Evolutionary conservation across 2,113 vertebrate genomes (phyloP).

Genomic region (zebrafish (Danio rerio)): DNA sequence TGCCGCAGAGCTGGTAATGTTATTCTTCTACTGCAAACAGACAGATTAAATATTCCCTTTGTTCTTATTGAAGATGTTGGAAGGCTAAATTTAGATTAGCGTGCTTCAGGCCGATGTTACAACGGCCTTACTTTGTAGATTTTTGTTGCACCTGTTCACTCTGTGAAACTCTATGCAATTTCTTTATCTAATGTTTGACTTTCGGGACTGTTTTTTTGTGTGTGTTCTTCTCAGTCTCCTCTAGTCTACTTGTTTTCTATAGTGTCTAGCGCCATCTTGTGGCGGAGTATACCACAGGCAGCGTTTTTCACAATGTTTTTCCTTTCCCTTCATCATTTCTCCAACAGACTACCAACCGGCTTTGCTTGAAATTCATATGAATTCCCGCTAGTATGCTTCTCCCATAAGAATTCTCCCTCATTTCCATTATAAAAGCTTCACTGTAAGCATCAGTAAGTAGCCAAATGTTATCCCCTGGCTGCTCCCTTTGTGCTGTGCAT

Average conservation of each 20-base stretch:
- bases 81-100: conserved; percentile 2
- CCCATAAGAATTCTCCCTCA: conserved; percentile 37
- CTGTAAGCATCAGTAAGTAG: conserved; percentile 63
- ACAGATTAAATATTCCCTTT: conserved; percentile 38
- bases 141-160: conserved; percentile 15
- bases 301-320: conserved; percentile 45
- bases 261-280: conserved; percentile 70
- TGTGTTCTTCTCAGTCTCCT: conserved; percentile 42
- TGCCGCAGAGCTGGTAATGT: neutral
- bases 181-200: conserved; percentile 35
- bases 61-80: conserved; percentile 17
- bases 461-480: conserved; percentile 71
- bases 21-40: neutral
- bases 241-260: conserved; percentile 35
- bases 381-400: conserved; percentile 44
- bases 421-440: conserved; percentile 56
- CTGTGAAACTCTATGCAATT: neutral
- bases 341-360: conserved; percentile 40
- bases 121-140: conserved; percentile 19
- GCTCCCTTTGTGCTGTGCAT: conserved; percentile 70
- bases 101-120: conserved; percentile 1
- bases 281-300: conserved; percentile 54
- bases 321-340: conserved; percentile 7
- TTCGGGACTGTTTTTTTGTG: conserved; percentile 65
- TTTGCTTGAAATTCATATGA: conserved; percentile 46